These are phyloP conservation scores for Nanger granti DNA, from an alignment of 2,113 vertebrate species.

Conservation along the genomic window DNA sequence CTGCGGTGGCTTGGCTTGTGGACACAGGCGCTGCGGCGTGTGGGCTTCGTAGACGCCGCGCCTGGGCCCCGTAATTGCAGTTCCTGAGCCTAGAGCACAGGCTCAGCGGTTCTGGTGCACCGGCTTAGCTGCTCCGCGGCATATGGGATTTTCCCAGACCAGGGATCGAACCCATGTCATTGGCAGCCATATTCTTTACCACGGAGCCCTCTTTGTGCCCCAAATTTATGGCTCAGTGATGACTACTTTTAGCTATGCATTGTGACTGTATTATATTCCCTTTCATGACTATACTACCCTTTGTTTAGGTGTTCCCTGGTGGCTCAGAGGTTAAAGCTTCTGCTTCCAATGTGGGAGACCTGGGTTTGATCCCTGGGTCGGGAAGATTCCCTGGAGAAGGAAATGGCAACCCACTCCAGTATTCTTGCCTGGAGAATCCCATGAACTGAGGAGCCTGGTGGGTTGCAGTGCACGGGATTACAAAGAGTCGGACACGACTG, in stretches of 20 bases:
- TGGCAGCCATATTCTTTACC: background rate
- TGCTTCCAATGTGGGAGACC: too few species aligned
- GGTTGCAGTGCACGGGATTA: too few species aligned
- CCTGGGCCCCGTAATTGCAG: background rate
- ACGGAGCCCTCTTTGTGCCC: background rate
- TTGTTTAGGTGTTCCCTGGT: background rate
- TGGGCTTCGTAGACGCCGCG: background rate
- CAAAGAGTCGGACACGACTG: too few species aligned
- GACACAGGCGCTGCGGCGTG: fast-evolving
- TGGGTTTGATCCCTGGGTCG: too few species aligned
- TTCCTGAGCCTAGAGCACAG: background rate
- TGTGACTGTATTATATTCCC: background rate
- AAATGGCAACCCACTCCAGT: too few species aligned
- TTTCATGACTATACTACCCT: background rate
- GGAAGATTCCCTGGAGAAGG: too few species aligned
- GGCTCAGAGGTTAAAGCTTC: too few species aligned
- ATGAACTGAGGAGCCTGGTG: too few species aligned
- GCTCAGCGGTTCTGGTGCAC: background rate
- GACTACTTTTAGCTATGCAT: background rate
- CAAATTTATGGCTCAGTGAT: background rate
- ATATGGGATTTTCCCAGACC: background rate
- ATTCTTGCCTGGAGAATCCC: too few species aligned
- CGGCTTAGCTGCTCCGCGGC: background rate
- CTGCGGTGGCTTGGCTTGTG: background rate
- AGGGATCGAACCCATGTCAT: background rate